A percentile compares a stretch with the other conserved stretches of the same genome.
Conservation (phyloP, 1,140 invertebrate species). For the Oncopodura yosiiana region DNA sequence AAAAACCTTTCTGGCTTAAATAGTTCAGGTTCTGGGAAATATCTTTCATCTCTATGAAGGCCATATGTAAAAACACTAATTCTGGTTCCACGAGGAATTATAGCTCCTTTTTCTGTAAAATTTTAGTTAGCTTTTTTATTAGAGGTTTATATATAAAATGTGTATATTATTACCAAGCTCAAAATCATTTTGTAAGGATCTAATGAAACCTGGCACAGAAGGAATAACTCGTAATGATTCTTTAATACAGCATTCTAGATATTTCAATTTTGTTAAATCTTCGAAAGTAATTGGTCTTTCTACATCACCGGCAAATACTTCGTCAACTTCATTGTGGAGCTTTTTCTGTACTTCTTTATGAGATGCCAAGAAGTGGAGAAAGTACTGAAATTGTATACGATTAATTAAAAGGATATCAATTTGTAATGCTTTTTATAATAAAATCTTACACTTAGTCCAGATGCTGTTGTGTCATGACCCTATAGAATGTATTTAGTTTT, state of each 20-base stretch:
- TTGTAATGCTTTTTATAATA: conserved; percentile 52
- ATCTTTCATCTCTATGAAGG: conserved; percentile 23
- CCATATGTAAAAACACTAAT: conserved; percentile 3
- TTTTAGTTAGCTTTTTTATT: no score
- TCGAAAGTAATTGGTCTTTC: conserved; percentile 43
- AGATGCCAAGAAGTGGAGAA: conserved; percentile 39
- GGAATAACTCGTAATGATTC: conserved; percentile 40
- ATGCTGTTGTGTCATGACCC: conserved; percentile 65
- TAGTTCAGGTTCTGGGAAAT: conserved; percentile 36
- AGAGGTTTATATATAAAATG: no score
- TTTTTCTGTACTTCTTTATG: conserved; percentile 41
- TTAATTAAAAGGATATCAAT: conserved; percentile 50
- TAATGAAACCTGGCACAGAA: conserved; percentile 57
- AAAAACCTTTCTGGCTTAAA: conserved; percentile 37
- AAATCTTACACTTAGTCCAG: conserved; percentile 51
- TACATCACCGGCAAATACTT: conserved; percentile 41
- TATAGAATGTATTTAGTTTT: no score
- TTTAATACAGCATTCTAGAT: conserved; percentile 42
- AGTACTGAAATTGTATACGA: no score
- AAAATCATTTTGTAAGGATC: conserved; percentile 41
- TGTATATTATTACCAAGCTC: conserved; percentile 36
- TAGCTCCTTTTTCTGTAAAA: conserved; percentile 3
- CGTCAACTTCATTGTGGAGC: conserved; percentile 45
- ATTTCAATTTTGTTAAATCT: conserved; percentile 42
- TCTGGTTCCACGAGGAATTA: conserved; percentile 8